Evolutionary conservation across 1,140 invertebrate genomes (phyloP).

Genomic region (Rhagoletis zephyria): DNA sequence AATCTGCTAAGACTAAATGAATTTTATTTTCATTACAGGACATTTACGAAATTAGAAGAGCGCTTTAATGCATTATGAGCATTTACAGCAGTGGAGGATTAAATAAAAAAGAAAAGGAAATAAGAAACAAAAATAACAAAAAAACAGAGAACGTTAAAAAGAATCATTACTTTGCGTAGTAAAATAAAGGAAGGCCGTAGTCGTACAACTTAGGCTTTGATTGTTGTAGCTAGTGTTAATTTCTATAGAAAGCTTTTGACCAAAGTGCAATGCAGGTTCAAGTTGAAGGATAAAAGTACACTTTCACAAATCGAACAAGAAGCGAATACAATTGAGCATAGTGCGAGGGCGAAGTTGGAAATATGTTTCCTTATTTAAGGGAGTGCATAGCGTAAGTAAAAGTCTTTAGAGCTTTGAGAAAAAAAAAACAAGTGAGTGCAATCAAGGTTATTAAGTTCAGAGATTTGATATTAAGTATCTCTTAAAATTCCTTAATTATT

Average conservation of each 20-base stretch:
- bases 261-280: not conserved
- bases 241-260: not conserved
- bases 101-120: not conserved
- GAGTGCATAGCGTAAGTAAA: no score
- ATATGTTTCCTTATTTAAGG: no score
- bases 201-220: not conserved
- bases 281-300: not conserved
- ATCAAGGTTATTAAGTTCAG: no score
- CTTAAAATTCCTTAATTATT: no score
- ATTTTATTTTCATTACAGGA: slow-evolving; percentile 24
- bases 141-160: no score
- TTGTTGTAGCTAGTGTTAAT: slow-evolving; percentile 1
- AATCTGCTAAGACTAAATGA: not conserved
- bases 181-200: not conserved
- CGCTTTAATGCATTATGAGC: not conserved
- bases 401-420: no score
- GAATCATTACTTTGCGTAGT: no score
- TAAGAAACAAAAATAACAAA: not conserved
- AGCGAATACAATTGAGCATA: no score
- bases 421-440: no score
- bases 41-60: slow-evolving; percentile 40
- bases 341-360: no score
- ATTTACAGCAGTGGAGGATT: not conserved
- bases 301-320: not conserved
- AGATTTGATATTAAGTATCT: no score